These are phyloP conservation scores for Suncus etruscus DNA, from an alignment of 2,113 vertebrate genomes.

Conservation along the genomic window DNA sequence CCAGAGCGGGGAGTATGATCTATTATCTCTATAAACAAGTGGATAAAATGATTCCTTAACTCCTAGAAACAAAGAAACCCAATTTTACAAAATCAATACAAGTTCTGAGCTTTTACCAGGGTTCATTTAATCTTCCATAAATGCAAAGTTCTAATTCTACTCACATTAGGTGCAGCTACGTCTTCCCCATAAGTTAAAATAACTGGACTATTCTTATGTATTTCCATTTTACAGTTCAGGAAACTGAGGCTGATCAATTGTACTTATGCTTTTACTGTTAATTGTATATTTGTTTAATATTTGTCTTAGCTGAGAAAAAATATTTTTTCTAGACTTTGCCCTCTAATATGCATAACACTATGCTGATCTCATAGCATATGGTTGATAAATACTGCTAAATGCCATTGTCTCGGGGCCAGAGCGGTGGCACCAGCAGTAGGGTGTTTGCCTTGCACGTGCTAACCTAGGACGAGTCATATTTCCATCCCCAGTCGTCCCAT, in stretches of 20 bases:
- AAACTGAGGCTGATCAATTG: neutral
- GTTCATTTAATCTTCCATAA: neutral
- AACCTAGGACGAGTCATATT: no score
- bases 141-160: neutral
- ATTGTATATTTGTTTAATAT: slow-evolving; percentile 6
- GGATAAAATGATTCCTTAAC: neutral
- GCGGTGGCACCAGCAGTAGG: no score
- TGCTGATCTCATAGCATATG: neutral
- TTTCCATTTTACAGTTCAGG: slow-evolving; percentile 14
- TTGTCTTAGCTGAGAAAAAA: neutral
- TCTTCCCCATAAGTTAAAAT: neutral
- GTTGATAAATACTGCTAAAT: slow-evolving; percentile 56
- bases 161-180: neutral
- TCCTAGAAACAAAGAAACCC: neutral
- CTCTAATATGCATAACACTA: neutral
- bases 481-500: no score
- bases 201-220: neutral
- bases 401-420: neutral
- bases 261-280: neutral
- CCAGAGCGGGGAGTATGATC: neutral
- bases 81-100: slow-evolving; percentile 29
- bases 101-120: slow-evolving; percentile 11
- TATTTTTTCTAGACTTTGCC: slow-evolving; percentile 5
- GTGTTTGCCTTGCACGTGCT: no score
- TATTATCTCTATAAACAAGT: neutral